phyloP scores from a whole-genome alignment of 2,888 invertebrate genomes.

The Amphiduros pacificus region DNA sequence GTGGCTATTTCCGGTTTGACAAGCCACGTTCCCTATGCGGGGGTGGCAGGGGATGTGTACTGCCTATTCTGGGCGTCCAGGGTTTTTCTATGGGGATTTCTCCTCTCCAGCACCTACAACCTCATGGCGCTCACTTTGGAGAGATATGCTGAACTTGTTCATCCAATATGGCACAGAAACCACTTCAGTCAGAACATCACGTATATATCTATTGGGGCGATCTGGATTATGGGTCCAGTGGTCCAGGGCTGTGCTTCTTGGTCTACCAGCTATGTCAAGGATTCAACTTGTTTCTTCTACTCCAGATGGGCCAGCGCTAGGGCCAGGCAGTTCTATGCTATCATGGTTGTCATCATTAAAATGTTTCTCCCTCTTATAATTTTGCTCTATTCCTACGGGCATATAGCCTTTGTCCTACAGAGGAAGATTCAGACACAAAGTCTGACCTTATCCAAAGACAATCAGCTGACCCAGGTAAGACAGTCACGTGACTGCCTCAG shows the following conservation, averaged over 20 bases:
- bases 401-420: constrained; percentile 1
- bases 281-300: constrained; percentile 3
- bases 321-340: not conserved
- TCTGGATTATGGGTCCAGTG: constrained; percentile 8
- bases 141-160: constrained; percentile 7
- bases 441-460: too few species aligned
- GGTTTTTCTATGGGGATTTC: constrained; percentile 2
- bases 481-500: too few species aligned
- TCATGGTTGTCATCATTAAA: constrained; percentile 3
- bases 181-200: not conserved
- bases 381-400: constrained; percentile 5
- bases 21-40: not conserved
- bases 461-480: too few species aligned
- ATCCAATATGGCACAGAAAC: constrained; percentile 10
- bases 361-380: constrained; percentile 4
- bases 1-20: not conserved
- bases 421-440: constrained; percentile 1
- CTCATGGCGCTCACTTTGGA: constrained; percentile 9
- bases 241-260: constrained; percentile 3
- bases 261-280: not conserved
- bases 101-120: constrained; percentile 12
- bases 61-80: constrained; percentile 6
- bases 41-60: not conserved
- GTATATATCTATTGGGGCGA: not conserved
- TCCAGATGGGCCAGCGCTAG: constrained; percentile 6